Base-by-base conservation (phyloP, 2,113 vertebrate genomes). In the Heloderma charlesbogerti region DNA sequence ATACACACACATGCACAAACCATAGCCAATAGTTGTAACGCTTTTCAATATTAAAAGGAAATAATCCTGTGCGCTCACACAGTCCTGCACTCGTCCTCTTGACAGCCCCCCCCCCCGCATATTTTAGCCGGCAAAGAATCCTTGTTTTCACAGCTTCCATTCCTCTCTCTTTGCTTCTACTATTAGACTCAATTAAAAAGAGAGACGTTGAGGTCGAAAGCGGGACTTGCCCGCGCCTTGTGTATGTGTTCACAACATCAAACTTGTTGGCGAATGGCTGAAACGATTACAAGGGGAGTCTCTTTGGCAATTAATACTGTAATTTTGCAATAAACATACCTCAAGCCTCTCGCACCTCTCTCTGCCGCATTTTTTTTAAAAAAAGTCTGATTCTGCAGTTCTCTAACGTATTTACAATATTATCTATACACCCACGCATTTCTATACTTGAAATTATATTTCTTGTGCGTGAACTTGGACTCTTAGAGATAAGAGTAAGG, bases 231-330 rank as follows among this genome's bases (percentile, higher is more conserved):
- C 54, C 0, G 48, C 18, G 74, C 10, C 15, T 69, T 10, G 60
- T 66, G 2, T 7, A 60, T 25, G 7, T 77, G 16, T 22, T 4
- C 60, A 25, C 3, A 7, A 0, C 15, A 16, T 2, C 92, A 0
- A 1, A 43, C 1, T 0, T 6, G 83, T 3, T 78, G n/a, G 77
- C 84, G 1, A 86, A 43, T 43, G 0, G 78, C 82, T 60, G 51
- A 6, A 4, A 2, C 1, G 60, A 63, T 75, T 25, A 0, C 0
- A 40, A 0, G 88, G 81, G 79, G 84, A 86, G 63, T 27, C 43
- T 69, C 45, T 60, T 84, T 86, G 9, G n/a, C 74, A 5, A 5
- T 93, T 75, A 71, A 92, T 84, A 18, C 74, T 1, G 25, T 22
- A 2, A 31, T 7, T 25, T 9, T 51, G n/a, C 72, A 77, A 87